Percentiles rank a stretch among this genome's conserved stretches.
phyloP scores from a whole-genome alignment of 1,140 invertebrate genomes.

The Hirudo medicinalis region DNA sequence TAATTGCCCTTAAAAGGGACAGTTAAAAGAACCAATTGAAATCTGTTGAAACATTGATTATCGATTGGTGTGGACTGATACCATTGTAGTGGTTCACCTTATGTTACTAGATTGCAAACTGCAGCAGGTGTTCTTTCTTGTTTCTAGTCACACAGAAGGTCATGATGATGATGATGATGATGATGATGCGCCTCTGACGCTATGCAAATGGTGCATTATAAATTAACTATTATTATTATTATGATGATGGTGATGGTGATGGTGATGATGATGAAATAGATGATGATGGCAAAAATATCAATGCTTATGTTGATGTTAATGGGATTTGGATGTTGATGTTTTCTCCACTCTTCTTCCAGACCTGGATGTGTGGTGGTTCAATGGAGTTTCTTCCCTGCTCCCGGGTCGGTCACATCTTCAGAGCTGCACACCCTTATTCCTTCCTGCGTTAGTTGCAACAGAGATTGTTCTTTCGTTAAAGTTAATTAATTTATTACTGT shows the following conservation, averaged over 20 bases:
- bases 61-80: too few species aligned
- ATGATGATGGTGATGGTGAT: constrained; percentile 8
- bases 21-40: too few species aligned
- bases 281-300: background rate
- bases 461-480: too few species aligned
- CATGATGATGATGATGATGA: background rate
- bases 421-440: constrained; percentile 40
- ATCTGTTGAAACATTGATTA: too few species aligned
- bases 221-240: too few species aligned
- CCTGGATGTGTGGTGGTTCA: constrained; percentile 92
- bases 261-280: constrained; percentile 8
- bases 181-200: too few species aligned
- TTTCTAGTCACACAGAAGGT: constrained; percentile 18
- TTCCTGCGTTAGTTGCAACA: constrained; percentile 21
- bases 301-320: background rate
- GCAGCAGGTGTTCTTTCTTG: too few species aligned
- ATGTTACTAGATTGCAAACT: too few species aligned
- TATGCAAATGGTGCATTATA: too few species aligned
- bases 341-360: constrained; percentile 38
- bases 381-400: constrained; percentile 91
- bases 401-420: constrained; percentile 89
- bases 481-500: too few species aligned
- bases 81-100: too few species aligned
- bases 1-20: too few species aligned
- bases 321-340: background rate